Base-by-base conservation (phyloP, 2,888 invertebrate genomes). In the Phalera bucephala region DNA sequence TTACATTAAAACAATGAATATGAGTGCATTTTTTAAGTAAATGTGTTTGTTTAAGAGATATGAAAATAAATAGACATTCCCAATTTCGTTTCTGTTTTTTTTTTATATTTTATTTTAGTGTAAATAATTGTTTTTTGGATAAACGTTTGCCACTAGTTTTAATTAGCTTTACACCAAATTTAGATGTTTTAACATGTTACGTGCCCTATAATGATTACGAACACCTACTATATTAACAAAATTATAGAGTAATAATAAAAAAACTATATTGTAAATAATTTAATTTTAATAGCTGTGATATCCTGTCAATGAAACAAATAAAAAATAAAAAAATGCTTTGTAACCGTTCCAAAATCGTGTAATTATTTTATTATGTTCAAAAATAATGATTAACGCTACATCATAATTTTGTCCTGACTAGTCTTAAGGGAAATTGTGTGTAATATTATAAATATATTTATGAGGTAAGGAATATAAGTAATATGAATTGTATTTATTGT, bases 121-220 rank as follows among this genome's bases (percentile, higher is more conserved):
- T 27, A 27, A 9, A 27, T 68, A 64, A 54, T 54, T 53, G 23
- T 25, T 52, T 39, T 52, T 44, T 51, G 52, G 7, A 11, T 17
- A 55, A 59, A 48, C 52, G 68, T 76, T 72, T 87, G 86, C 87
- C 87, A 87, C 79, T 87, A 87, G 84, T 58, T 75, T 64, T 71
- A 62, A 53, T 73, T 87, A 88, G 88, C 88, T 85, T 81, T 86
- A 86, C 83, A 86, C 88, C 88, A 88, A 88, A 83, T 80, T 63
- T 81, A 80, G 82, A 68, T 66, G 53, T 64, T 70, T 68, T 71
- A 72, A 60, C 57, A 45, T 53, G 38, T 38, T 37, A 51, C 59
- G 72, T 77, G 71, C 71, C 75, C 73, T 73, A 68, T 65, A 60
- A 57, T 59, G 54, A 62, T 49, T 19, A 31, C 35, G 30, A 33